These are phyloP conservation scores for Metellina segmentata DNA, from an alignment of 2,888 invertebrate genomes.

Conservation along the genomic window DNA sequence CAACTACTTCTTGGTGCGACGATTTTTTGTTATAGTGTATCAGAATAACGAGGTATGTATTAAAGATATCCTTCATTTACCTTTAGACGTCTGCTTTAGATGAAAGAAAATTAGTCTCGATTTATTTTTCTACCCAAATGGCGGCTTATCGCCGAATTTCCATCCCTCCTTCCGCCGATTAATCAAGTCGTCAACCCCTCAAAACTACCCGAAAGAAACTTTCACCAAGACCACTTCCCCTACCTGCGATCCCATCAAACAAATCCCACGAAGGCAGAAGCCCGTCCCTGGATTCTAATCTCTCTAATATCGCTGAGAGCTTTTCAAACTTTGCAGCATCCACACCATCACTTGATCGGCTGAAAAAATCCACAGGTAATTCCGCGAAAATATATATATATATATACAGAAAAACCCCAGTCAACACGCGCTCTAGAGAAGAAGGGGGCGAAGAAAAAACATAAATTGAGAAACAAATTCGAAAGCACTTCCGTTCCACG, in stretches of 20 bases:
- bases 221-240: not conserved
- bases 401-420: not conserved
- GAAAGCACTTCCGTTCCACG: conserved; percentile 24
- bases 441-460: not conserved
- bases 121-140: too few relatives aligned
- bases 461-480: conserved; percentile 30
- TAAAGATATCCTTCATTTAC: too few relatives aligned
- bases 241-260: conserved; percentile 3
- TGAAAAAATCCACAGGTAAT: conserved; percentile 40
- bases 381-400: conserved; percentile 23
- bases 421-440: not conserved
- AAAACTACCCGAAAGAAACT: conserved; percentile 5
- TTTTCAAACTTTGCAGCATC: conserved; percentile 54
- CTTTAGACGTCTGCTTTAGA: too few relatives aligned
- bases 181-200: not conserved
- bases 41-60: too few relatives aligned
- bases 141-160: conserved; percentile 12
- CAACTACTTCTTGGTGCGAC: too few relatives aligned
- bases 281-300: conserved; percentile 44
- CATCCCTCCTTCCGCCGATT: conserved; percentile 4
- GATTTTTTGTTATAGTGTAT: too few relatives aligned
- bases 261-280: not conserved
- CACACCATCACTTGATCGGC: conserved; percentile 24
- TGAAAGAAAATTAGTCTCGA: too few relatives aligned
- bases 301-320: conserved; percentile 54